Base-by-base conservation (phyloP, 2,113 vertebrate genomes). In the Hippoglossus stenolepis region DNA sequence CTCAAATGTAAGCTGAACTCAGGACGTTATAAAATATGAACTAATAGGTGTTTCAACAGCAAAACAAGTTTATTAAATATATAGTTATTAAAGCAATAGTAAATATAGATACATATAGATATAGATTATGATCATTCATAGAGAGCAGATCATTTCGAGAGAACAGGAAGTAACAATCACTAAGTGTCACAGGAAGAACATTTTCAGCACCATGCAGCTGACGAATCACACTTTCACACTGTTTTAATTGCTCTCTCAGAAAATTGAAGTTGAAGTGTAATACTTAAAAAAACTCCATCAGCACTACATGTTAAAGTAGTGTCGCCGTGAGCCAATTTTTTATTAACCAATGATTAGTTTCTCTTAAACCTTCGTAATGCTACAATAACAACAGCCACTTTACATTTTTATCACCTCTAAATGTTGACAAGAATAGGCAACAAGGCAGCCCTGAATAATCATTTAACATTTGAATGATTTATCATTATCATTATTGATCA, bases 241-340 rank as follows among this genome's bases (percentile, higher is more conserved):
- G 70, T 81, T 90, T 91, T 91, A 93, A 93, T 92, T 90, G 86
- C 87, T 85, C 83, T 86, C 82, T 5, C 21, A 59, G 82, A 89
- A 85, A 81, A 78, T 62, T 84, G 47, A 9, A 54, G 51, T 35
- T 4, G 40, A 43, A 43, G 40, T 43, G 40, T 3, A 38, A 9
- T 10, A 38, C 12, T 43, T 43, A 13, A 43, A 43, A 43, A 43
- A 43, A 10, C 35, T 47, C 15, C 45, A 51, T 51, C 5, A 7
- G 15, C 47, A 18, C 47, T 18, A 6, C 1, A 51, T 15, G 5
- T 51, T 75, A 23, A 63, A 24, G 51, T n/a, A 26, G 26, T 12
- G 2, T 17, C 66, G 65, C 66, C 61, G 35, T 23, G 70, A 51
- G 5, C 18, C 15, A 18, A 45, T 14, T 84, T 76, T 77, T 35